A percentile compares a stretch with the other conserved stretches of the same genome.
These are phyloP conservation scores for Drosophila koepferae DNA, from an alignment of 2,888 invertebrate species.

Conservation along the genomic window DNA sequence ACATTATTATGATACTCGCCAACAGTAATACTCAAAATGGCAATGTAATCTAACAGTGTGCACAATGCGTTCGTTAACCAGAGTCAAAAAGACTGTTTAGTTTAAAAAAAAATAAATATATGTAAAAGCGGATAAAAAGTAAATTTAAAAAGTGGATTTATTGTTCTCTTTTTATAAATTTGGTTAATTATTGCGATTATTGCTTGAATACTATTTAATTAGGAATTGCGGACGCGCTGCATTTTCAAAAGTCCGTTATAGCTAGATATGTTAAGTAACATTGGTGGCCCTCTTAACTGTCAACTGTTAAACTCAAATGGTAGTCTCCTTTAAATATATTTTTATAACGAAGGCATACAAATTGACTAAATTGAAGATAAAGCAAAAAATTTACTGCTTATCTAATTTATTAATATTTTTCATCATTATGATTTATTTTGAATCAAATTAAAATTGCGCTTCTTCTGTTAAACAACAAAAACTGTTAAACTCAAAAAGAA, in stretches of 20 bases:
- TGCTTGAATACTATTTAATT: not conserved
- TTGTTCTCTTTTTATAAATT: too few species aligned
- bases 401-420: not conserved
- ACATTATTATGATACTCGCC: not conserved
- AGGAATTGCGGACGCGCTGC: not conserved
- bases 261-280: not conserved
- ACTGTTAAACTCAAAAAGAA: conserved; percentile 41
- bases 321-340: not conserved
- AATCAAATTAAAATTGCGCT: too few species aligned
- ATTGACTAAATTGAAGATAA: too few species aligned
- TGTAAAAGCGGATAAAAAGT: too few species aligned
- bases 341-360: not conserved
- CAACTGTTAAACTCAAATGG: conserved; percentile 6
- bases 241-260: not conserved
- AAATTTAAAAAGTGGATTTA: too few species aligned
- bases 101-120: too few species aligned
- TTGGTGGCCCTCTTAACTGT: not conserved
- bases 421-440: not conserved
- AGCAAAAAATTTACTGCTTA: not conserved
- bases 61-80: too few species aligned
- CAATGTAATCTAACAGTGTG: not conserved
- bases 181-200: not conserved
- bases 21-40: not conserved
- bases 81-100: not conserved
- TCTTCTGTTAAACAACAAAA: not conserved